Base-by-base conservation (phyloP, 2,888 invertebrate genomes). In the Hirtodrosophila duncani region DNA sequence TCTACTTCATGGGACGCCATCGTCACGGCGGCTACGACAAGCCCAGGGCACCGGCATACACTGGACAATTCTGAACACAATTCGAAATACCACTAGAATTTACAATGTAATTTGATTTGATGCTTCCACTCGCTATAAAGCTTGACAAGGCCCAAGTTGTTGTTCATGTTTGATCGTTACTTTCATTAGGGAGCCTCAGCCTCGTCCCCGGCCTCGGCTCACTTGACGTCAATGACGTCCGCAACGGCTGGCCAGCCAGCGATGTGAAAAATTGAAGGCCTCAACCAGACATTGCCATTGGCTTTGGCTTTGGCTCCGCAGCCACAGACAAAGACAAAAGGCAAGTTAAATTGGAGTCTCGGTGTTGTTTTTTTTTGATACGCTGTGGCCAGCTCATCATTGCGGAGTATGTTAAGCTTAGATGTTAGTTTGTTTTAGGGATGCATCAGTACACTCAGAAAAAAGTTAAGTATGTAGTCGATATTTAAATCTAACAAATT, bases 171-270 rank as follows among this genome's bases (percentile, higher is more conserved):
- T 53, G 70, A 63, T 70, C 75, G 75, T 77, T 80, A 79, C 71
- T 79, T 71, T 71, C 80, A 71, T 71, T 71, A 71, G 77, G 69
- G n/a, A n/a, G n/a, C n/a, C n/a, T n/a, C n/a, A n/a, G n/a, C n/a
- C n/a, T n/a, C n/a, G n/a, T n/a, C n/a, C 52, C 52, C 53, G 50
- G 41, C 58, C 37, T 17, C 57, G 37, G 53, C 53, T 52, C 77
- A 63, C 70, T 69, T 83, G 81, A 82, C 82, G 77, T 78, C 74
- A 78, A 71, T 83, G 83, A 82, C 77, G 81, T 67, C 83, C 83
- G 66, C 79, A 64, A 61, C 45, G 61, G n/a, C n/a, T n/a, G n/a
- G n/a, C n/a, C n/a, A n/a, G n/a, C n/a, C n/a, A 71, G 77, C 71
- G 68, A 83, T 82, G 82, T 81, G 82, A 81, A 74, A 74, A 81